phyloP scores from a whole-genome alignment of 2,888 invertebrate species.

The Drosophila anomelani region DNA sequence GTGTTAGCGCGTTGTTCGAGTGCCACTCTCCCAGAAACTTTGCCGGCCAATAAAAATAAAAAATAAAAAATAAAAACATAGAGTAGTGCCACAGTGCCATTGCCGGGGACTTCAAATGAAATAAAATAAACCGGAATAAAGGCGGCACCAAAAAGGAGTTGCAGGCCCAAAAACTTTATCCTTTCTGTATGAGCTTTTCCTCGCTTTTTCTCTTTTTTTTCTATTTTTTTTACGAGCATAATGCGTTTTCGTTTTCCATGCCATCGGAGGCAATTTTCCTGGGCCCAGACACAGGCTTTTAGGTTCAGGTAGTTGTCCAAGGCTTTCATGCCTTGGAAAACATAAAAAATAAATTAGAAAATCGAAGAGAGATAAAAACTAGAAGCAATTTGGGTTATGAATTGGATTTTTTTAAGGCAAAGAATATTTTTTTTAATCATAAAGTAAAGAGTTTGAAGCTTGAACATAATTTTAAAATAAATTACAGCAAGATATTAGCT shows the following conservation, averaged over 20 bases:
- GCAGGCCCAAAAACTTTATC: slow-evolving; percentile 62
- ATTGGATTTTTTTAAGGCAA: neutral
- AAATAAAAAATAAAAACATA: slow-evolving; percentile 70
- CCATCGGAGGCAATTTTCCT: slow-evolving; percentile 18
- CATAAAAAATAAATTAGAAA: neutral
- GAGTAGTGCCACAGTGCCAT: neutral
- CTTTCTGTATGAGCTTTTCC: neutral
- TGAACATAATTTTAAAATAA: neutral
- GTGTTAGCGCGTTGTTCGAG: slow-evolving; percentile 65
- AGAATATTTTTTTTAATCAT: neutral
- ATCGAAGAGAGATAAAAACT: slow-evolving; percentile 1
- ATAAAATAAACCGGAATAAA: slow-evolving; percentile 42
- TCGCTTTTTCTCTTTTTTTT: neutral
- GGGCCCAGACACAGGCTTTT: neutral
- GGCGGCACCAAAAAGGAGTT: slow-evolving; percentile 41
- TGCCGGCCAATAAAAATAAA: slow-evolving; percentile 75
- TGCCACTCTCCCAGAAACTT: slow-evolving; percentile 62
- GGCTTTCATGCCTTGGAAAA: neutral
- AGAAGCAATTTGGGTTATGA: neutral
- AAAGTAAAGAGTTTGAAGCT: neutral
- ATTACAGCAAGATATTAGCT: neutral
- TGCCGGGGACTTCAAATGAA: slow-evolving; percentile 59
- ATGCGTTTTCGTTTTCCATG: slow-evolving; percentile 24
- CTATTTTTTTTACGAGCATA: slow-evolving; percentile 4
- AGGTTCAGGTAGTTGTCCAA: neutral